Evolutionary conservation across 2,888 invertebrate genomes (phyloP).

Genomic region (Nephrotoma guestfalica): DNA sequence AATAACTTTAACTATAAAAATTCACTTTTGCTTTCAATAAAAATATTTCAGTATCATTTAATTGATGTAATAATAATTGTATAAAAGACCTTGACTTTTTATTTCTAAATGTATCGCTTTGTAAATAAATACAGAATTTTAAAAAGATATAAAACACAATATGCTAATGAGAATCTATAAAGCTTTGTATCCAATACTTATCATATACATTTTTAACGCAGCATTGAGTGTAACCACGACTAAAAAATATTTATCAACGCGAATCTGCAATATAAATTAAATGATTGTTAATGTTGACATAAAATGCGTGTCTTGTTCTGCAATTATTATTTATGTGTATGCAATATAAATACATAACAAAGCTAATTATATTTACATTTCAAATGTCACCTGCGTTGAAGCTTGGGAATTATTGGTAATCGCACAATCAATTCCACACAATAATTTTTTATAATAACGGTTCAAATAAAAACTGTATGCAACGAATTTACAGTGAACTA

Average conservation of each 20-base stretch:
- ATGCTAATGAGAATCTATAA: background rate
- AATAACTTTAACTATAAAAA: background rate
- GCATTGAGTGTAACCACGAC: background rate
- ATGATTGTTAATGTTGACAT: background rate
- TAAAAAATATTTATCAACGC: background rate
- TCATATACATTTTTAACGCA: background rate
- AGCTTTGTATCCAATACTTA: background rate
- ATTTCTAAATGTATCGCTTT: background rate
- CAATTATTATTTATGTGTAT: background rate
- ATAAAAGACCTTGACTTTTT: background rate
- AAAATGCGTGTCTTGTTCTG: background rate
- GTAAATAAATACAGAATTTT: background rate
- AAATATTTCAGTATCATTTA: background rate
- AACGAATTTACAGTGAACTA: too few species aligned
- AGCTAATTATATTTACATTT: background rate
- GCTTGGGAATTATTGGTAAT: background rate
- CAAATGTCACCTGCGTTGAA: background rate
- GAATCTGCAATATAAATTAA: background rate
- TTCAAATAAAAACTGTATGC: too few species aligned
- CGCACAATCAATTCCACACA: background rate
- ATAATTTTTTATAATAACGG: too few species aligned
- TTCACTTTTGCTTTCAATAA: background rate
- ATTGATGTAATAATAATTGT: background rate
- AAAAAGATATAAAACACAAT: background rate
- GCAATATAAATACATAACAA: background rate